phyloP scores from a whole-genome alignment of 2,888 invertebrate genomes.

The Cosmorhoe ocellata region DNA sequence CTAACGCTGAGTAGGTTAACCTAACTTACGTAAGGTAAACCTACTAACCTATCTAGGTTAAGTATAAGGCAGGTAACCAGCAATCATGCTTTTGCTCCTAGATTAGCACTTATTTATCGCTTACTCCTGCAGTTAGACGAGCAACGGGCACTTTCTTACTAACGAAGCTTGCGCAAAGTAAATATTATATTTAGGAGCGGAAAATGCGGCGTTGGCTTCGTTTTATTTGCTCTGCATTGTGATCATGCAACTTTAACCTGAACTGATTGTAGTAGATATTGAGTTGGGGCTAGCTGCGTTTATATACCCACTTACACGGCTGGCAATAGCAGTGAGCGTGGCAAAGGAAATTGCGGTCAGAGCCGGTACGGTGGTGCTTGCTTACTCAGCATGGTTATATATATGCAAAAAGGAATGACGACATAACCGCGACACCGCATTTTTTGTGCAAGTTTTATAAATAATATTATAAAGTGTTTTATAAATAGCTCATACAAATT shows the following conservation, averaged over 20 bases:
- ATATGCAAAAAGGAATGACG: conserved; percentile 45
- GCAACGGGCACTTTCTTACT: conserved; percentile 41
- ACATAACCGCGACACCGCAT: conserved; percentile 8
- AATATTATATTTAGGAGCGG: conserved; percentile 56
- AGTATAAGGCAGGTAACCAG: conserved; percentile 12
- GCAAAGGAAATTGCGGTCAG: conserved; percentile 70
- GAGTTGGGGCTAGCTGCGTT: conserved; percentile 51
- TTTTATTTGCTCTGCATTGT: conserved; percentile 70
- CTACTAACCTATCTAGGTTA: conserved; percentile 13
- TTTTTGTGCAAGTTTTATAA: conserved; percentile 7
- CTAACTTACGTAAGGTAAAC: too few relatives aligned
- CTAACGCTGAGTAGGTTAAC: conserved; percentile 5
- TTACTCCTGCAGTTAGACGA: conserved; percentile 19
- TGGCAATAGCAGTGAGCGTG: conserved; percentile 24
- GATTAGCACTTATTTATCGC: conserved; percentile 14
- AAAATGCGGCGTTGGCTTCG: conserved; percentile 52
- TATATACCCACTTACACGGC: conserved; percentile 37
- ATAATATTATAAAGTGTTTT: background rate
- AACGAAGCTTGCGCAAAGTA: conserved; percentile 49
- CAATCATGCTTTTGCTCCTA: conserved; percentile 12
- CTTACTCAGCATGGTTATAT: conserved; percentile 70
- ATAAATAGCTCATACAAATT: background rate
- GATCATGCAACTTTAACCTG: conserved; percentile 73
- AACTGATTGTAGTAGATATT: conserved; percentile 67
- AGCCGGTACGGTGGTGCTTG: conserved; percentile 46